phyloP scores from a whole-genome alignment of 2,113 vertebrate genomes.

The Castor canadensis region DNA sequence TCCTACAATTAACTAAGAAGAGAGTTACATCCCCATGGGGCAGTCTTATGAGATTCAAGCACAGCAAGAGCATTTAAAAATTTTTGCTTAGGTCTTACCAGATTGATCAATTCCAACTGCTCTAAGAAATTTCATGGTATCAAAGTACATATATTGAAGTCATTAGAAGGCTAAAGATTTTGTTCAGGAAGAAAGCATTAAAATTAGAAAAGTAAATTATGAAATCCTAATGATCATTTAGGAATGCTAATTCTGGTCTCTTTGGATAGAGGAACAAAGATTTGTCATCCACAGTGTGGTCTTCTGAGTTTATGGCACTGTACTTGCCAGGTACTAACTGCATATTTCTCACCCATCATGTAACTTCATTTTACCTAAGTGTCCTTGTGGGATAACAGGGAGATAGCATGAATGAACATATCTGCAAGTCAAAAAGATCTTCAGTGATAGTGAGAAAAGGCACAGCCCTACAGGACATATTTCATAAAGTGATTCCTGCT shows the following conservation, averaged over 20 bases:
- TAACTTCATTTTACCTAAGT: no score
- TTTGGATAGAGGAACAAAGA: not conserved
- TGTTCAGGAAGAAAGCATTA: not conserved
- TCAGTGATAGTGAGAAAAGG: no score
- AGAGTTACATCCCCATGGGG: not conserved
- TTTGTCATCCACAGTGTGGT: no score
- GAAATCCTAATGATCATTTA: not conserved
- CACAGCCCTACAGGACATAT: no score
- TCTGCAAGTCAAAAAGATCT: no score
- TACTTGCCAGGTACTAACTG: no score
- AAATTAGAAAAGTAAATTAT: not conserved
- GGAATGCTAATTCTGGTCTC: not conserved
- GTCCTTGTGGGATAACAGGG: no score
- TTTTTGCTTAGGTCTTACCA: not conserved
- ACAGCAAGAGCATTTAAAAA: not conserved
- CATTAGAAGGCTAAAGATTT: not conserved
- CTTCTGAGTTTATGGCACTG: no score
- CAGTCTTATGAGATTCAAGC: not conserved
- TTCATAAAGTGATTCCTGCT: no score
- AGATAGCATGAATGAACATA: no score
- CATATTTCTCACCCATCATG: no score
- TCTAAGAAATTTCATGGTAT: not conserved
- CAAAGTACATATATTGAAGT: not conserved
- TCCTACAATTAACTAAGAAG: not conserved
- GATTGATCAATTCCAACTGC: not conserved